Evolutionary conservation across 1,140 invertebrate species (phyloP).

Genomic region (Geopemphigus sp.): DNA sequence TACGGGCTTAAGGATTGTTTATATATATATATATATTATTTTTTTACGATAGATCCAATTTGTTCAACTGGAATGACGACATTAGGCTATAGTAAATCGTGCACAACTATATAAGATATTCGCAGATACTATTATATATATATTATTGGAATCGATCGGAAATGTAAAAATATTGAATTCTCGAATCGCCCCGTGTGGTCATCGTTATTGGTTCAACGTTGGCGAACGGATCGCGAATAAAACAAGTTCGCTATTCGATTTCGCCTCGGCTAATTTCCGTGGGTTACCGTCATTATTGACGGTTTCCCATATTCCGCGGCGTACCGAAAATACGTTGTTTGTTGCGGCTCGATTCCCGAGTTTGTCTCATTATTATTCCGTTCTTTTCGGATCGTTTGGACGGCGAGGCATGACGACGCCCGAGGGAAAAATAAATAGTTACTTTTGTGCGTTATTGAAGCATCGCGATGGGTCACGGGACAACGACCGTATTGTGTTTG

Average conservation of each 20-base stretch:
- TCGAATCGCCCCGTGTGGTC: not conserved
- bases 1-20: not conserved
- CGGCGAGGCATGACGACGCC: conserved; percentile 4
- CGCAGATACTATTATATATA: not conserved
- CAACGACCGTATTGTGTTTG: not conserved
- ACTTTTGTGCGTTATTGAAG: conserved; percentile 19
- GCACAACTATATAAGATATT: not conserved
- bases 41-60: not conserved
- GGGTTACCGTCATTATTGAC: too few species aligned
- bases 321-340: not conserved
- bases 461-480: conserved; percentile 22
- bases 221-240: not conserved
- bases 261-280: too few species aligned
- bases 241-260: too few species aligned
- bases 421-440: conserved; percentile 26
- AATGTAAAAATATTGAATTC: not conserved
- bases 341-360: not conserved
- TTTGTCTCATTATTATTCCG: not conserved
- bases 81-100: not conserved
- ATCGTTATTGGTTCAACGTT: not conserved
- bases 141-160: not conserved
- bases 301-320: not conserved
- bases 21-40: too few species aligned
- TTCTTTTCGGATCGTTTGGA: not conserved
- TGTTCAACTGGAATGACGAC: conserved; percentile 9